Percentiles rank a stretch among this genome's conserved stretches.
Conservation (phyloP, 1,140 invertebrate species). For the Drosophila lacertosa region DNA sequence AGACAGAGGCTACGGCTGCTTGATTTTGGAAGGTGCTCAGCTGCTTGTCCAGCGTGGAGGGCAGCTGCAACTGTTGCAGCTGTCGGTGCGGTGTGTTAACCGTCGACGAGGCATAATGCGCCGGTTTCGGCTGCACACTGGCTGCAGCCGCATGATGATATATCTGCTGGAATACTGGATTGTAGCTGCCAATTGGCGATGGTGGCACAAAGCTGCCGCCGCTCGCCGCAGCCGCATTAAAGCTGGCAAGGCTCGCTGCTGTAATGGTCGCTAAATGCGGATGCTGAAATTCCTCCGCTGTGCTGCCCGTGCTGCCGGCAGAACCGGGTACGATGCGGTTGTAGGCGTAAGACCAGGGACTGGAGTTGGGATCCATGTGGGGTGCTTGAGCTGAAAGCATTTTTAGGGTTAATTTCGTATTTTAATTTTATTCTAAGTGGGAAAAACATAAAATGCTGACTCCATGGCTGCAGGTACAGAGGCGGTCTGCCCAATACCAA, state of each 20-base stretch:
- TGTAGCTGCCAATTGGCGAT: slow-evolving; percentile 80
- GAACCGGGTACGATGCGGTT: slow-evolving; percentile 80
- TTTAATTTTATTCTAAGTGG: neutral
- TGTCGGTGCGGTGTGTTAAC: slow-evolving; percentile 79
- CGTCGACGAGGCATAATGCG: slow-evolving; percentile 78
- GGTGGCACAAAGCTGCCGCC: slow-evolving; percentile 81
- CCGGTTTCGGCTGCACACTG: slow-evolving; percentile 79
- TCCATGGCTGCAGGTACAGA: slow-evolving; percentile 15
- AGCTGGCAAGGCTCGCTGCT: slow-evolving; percentile 75
- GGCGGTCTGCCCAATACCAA: slow-evolving; percentile 5
- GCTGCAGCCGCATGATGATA: slow-evolving; percentile 82
- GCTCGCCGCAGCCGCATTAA: slow-evolving; percentile 77
- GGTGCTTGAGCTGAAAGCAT: slow-evolving; percentile 45
- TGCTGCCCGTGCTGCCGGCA: slow-evolving; percentile 65
- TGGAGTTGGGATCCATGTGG: slow-evolving; percentile 80
- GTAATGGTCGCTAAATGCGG: slow-evolving; percentile 77
- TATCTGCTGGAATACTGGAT: slow-evolving; percentile 83
- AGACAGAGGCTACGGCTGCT: slow-evolving; percentile 69
- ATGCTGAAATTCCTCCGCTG: slow-evolving; percentile 80
- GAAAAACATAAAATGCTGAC: slow-evolving; percentile 14
- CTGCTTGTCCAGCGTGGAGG: slow-evolving; percentile 78
- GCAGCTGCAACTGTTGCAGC: slow-evolving; percentile 76
- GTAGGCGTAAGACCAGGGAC: slow-evolving; percentile 82
- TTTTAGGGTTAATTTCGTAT: slow-evolving; percentile 17
- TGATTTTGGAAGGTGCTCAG: slow-evolving; percentile 79